Base-by-base conservation (phyloP, 2,113 vertebrate species). In the Silurus glanis region DNA sequence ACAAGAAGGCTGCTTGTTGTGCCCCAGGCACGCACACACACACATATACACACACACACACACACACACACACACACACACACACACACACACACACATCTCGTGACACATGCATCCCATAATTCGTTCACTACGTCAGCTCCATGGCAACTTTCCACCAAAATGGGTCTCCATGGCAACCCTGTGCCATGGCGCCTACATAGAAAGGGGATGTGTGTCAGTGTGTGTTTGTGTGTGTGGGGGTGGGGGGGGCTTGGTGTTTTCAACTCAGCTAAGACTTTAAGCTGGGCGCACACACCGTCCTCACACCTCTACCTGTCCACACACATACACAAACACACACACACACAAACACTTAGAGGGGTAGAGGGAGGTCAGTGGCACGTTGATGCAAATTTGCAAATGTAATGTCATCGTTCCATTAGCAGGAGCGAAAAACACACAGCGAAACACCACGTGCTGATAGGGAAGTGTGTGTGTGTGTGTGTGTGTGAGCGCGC, bases 161-260 rank as follows among this genome's bases (percentile, higher is more conserved):
- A 87, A 72, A 92, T 91, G 89, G 90, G 94, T 94, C 28, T 56
- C 95, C 95, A 95, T 93, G 91, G 95, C 92, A 96, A 96, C 95
- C 92, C 93, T 94, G 93, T 95, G 90, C 91, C 92, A 93, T 86
- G 95, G 87, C 84, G 92, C 93, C 95, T 91, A 85, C 93, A 93
- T 93, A 94, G 94, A 95, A 92, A 90, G 92, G 95, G 93, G 91
- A 37, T 37, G 37, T 37, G 37, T 37, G 37, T 37, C 37, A 37
- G 37, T 37, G 37, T 37, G 37, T 37, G 37, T 37, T 37, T 37
- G 37, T 1, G 25, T 17, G 37, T 14, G 37, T 28, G 67, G 10
- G 67, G 25, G 23, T 10, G 23, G 47, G 9, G 74, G 21, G 23
- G 4, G 5, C 1, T 0, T n/a, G 25, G 92, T 92, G 92, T 88